Evolutionary conservation across 2,888 invertebrate genomes (phyloP).

Genomic region (Acleris sparsana): DNA sequence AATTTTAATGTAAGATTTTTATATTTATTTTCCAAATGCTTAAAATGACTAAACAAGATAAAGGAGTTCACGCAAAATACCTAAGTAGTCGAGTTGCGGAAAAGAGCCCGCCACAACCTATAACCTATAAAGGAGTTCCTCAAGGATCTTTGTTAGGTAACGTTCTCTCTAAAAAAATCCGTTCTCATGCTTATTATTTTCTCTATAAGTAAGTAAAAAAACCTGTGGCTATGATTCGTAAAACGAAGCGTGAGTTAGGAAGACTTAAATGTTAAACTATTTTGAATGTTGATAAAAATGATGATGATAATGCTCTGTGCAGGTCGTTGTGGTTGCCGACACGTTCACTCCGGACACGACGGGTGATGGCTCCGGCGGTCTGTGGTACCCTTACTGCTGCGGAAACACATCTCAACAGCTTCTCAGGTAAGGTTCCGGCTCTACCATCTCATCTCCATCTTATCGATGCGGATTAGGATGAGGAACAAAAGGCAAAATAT

Average conservation of each 20-base stretch:
- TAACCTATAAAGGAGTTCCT: too few relatives aligned
- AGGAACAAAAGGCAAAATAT: background rate
- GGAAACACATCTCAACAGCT: slow-evolving; percentile 80
- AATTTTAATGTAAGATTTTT: slow-evolving; percentile 61
- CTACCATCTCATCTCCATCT: background rate
- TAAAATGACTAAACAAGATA: background rate
- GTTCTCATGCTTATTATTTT: too few relatives aligned
- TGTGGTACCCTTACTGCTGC: slow-evolving; percentile 88
- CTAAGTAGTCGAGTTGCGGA: too few relatives aligned
- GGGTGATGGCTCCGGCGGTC: slow-evolving; percentile 90
- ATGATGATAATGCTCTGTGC: background rate
- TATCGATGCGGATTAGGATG: background rate
- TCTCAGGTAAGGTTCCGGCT: slow-evolving; percentile 71
- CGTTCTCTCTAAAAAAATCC: too few relatives aligned
- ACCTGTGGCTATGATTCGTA: too few relatives aligned
- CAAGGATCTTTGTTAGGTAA: too few relatives aligned
- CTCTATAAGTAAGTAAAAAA: too few relatives aligned
- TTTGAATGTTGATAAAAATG: background rate
- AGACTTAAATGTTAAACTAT: too few relatives aligned
- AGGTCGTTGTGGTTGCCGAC: slow-evolving; percentile 74
- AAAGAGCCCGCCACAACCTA: too few relatives aligned
- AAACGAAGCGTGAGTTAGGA: too few relatives aligned
- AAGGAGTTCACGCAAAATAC: too few relatives aligned
- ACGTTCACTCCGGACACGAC: slow-evolving; percentile 88
- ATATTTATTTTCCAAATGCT: background rate